Evolutionary conservation across 2,888 invertebrate species (phyloP).

Genomic region (Apoderus coryli): DNA sequence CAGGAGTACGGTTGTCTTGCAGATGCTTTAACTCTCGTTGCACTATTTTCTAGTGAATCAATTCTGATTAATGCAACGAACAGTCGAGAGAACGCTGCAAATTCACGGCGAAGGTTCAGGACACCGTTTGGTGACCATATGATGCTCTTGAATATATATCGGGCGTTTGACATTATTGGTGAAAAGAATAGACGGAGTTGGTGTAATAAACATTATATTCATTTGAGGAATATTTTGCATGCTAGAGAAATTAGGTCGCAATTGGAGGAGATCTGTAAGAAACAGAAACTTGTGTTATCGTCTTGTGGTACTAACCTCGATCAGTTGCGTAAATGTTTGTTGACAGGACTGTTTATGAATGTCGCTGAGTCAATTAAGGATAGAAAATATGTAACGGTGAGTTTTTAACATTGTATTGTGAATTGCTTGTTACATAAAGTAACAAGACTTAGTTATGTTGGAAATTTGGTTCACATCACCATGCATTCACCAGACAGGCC

Average conservation of each 20-base stretch:
- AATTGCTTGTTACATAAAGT: too few species aligned
- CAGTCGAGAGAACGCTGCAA: slow-evolving; percentile 61
- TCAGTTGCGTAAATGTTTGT: slow-evolving; percentile 60
- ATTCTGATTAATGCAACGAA: slow-evolving; percentile 60
- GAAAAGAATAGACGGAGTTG: slow-evolving; percentile 41
- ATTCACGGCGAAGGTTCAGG: slow-evolving; percentile 62
- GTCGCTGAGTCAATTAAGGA: slow-evolving; percentile 67
- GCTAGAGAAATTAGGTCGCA: too few species aligned
- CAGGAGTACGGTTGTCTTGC: too few species aligned
- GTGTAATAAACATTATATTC: too few species aligned
- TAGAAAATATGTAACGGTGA: too few species aligned
- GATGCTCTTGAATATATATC: slow-evolving; percentile 78
- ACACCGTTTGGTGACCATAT: slow-evolving; percentile 85
- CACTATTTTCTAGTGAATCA: slow-evolving; percentile 79
- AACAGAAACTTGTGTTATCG: slow-evolving; percentile 42
- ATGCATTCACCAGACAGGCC: too few species aligned
- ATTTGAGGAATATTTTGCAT: too few species aligned
- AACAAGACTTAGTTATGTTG: too few species aligned
- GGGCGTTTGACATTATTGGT: slow-evolving; percentile 57
- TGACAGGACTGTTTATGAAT: slow-evolving; percentile 74
- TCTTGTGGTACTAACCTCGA: slow-evolving; percentile 51
- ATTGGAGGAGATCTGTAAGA: slow-evolving; percentile 46
- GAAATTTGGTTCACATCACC: too few species aligned
- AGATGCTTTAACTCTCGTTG: slow-evolving; percentile 72
- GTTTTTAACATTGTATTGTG: too few species aligned